Base-by-base conservation (phyloP, 1,140 invertebrate species). In the Liolophura sinensis region DNA sequence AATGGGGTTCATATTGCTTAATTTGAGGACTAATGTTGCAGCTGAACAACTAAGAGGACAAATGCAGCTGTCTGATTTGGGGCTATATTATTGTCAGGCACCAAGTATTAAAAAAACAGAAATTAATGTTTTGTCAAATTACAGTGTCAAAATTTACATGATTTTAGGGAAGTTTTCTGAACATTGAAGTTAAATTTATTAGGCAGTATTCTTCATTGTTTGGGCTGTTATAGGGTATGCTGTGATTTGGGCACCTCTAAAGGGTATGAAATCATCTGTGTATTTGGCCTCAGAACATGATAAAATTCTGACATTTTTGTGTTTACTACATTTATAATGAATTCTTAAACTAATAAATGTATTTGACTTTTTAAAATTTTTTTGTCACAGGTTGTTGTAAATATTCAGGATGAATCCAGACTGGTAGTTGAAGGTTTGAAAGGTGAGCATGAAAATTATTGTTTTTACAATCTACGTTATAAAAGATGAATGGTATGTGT, bases 351-450 rank as follows among this genome's bases (percentile, higher is more conserved):
- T 49, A 7, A 22, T 15, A 20, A 6, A 51, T 51, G 18, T 20
- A 20, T 20, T 7, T 60, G 59, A 22, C 6, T 55, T 49, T 52
- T 50, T 62, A 27, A 11, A 47, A 46, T 31, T 7, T 60, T 56
- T n/a, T 50, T 4, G 27, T 65, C 60, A 15, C 66, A 77, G 76
- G 76, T 77, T 31, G 65, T 78, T 16, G 71, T 72, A n/a, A 79
- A 79, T 65, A 68, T 76, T 46, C 63, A 69, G 40, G 78, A 79
- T 62, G 76, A 79, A 63, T 61, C 76, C 5, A 68, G 78, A 60
- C 78, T 79, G 69, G 62, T 69, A 31, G 76, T 79, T 12, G 76
- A 77, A 63, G 78, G 74, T 20, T 73, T 78, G 69, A 76, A 76
- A 74, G 74, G 76, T 79, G 71, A 66, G 62, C 54, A 62, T 6